Conservation (phyloP, 2,113 vertebrate genomes). For the Amblyopsis rosae region DNA sequence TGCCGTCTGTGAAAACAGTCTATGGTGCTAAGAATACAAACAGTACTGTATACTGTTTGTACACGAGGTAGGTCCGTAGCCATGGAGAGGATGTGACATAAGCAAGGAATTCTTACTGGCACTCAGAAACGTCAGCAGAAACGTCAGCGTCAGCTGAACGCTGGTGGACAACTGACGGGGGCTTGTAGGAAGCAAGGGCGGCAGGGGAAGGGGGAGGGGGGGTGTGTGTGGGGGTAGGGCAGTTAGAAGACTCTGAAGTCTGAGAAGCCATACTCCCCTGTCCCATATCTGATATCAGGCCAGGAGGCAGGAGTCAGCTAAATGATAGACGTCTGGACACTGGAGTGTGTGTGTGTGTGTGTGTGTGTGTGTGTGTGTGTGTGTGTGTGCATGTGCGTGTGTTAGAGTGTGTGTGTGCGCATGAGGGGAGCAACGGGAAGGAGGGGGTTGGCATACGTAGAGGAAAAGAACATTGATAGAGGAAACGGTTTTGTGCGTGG, state of each 20-base stretch:
- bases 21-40: neutral
- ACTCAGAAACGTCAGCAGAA: no score
- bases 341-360: neutral
- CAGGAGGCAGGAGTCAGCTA: conserved; percentile 41
- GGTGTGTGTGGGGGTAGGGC: neutral
- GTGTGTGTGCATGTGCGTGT: conserved; percentile 9
- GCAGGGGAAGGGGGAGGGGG: conserved; percentile 3
- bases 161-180: neutral
- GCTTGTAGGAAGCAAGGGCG: neutral
- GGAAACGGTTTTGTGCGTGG: no score
- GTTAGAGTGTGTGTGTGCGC: neutral
- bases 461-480: no score
- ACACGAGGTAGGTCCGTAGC: neutral
- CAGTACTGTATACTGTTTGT: neutral
- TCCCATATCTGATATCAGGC: conserved; percentile 47
- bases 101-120: conserved; percentile 12
- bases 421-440: neutral
- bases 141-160: conserved; percentile 29
- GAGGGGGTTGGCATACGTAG: neutral
- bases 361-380: conserved; percentile 11
- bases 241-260: conserved; percentile 8
- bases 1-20: neutral
- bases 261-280: conserved; percentile 29
- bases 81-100: conserved; percentile 44
- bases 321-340: conserved; percentile 33